Conservation (phyloP, 1,140 invertebrate genomes). For the Drosophila hydei region DNA sequence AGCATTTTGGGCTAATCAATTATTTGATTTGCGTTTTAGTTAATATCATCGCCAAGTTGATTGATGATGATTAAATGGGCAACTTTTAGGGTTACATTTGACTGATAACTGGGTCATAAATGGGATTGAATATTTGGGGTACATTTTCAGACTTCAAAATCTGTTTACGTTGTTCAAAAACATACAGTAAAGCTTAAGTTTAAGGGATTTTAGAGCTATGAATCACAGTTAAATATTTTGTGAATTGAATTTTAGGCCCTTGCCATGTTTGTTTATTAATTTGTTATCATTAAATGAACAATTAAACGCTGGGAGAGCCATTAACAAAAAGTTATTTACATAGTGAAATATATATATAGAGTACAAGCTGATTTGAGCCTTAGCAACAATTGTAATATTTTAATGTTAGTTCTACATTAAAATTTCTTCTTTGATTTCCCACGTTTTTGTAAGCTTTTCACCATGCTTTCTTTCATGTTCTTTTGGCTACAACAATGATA, state of each 20-base stretch:
- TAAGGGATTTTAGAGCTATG: too few species aligned
- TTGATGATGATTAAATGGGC: constrained; percentile 25
- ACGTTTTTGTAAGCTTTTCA: background rate
- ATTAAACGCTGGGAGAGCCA: too few species aligned
- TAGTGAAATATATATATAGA: too few species aligned
- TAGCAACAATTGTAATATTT: background rate
- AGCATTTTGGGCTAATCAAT: constrained; percentile 7
- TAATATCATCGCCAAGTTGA: constrained; percentile 11
- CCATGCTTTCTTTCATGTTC: background rate
- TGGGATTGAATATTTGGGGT: too few species aligned
- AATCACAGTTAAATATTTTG: too few species aligned
- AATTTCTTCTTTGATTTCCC: background rate
- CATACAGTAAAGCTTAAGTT: too few species aligned
- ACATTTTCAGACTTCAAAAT: too few species aligned
- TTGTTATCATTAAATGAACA: too few species aligned
- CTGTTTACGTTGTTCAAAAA: too few species aligned
- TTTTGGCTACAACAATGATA: background rate
- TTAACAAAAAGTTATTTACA: too few species aligned
- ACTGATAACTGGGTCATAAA: background rate
- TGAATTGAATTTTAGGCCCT: too few species aligned
- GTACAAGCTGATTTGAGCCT: background rate
- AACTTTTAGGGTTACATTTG: background rate
- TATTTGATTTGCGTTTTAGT: constrained; percentile 6
- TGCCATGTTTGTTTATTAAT: too few species aligned
- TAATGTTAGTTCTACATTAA: background rate